A percentile compares a stretch with the other conserved stretches of the same genome.
Evolutionary conservation across 2,113 vertebrate species (phyloP).

Genomic region (Charina bottae): DNA sequence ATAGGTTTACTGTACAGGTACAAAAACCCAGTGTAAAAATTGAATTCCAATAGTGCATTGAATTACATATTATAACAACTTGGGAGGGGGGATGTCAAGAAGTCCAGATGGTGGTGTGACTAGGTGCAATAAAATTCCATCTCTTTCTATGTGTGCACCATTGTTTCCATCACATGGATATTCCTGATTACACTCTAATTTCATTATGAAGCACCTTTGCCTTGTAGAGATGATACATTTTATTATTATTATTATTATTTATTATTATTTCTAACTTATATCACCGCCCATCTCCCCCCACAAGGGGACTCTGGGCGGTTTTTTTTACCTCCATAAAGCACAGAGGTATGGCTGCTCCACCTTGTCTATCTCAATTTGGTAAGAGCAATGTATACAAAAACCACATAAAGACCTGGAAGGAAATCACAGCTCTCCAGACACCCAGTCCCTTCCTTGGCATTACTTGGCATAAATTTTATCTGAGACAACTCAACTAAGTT

Average conservation of each 20-base stretch:
- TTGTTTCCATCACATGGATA: neutral
- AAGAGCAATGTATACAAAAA: neutral
- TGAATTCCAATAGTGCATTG: neutral
- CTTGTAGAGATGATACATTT: neutral
- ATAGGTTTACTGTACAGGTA: neutral
- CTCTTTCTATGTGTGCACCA: neutral
- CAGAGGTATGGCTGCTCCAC: neutral
- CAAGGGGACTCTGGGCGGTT: too few species aligned
- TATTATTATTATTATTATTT: too few species aligned
- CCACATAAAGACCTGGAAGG: neutral
- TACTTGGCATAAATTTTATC: neutral
- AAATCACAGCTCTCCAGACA: neutral
- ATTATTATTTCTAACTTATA: too few species aligned
- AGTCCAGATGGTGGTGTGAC: neutral
- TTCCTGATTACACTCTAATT: neutral
- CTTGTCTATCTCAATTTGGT: neutral
- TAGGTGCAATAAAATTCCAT: neutral
- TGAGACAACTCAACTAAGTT: neutral
- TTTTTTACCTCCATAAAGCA: neutral
- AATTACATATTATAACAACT: neutral
- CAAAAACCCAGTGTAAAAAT: neutral
- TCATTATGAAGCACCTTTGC: neutral
- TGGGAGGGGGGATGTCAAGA: neutral
- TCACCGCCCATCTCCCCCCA: too few species aligned
- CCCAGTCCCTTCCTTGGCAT: neutral